These are phyloP conservation scores for Corythornis madagascariensis DNA, from an alignment of 2,113 vertebrate genomes.

Conservation along the genomic window DNA sequence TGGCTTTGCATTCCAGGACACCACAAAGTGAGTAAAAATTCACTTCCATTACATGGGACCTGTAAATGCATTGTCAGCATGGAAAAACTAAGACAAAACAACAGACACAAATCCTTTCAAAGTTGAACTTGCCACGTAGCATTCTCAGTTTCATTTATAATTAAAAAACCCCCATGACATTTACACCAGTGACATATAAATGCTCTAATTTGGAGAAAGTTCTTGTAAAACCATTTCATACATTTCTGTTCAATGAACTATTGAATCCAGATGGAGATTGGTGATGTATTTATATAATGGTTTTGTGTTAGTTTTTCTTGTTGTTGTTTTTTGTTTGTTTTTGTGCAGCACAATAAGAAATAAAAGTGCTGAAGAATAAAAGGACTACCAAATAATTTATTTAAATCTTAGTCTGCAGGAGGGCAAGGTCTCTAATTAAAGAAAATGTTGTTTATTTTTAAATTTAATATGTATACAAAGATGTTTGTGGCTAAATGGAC, in stretches of 20 bases:
- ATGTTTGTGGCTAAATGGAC: not conserved
- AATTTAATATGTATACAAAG: not conserved
- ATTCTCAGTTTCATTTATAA: not conserved
- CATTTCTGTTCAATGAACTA: conserved; percentile 6
- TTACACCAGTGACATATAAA: not conserved
- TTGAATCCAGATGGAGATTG: not conserved
- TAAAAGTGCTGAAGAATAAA: not conserved
- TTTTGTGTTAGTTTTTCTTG: no score
- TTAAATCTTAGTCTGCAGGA: not conserved
- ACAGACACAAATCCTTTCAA: not conserved
- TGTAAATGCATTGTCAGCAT: not conserved
- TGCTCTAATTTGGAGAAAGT: not conserved
- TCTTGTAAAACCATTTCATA: not conserved
- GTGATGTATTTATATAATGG: not conserved
- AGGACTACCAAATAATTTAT: not conserved
- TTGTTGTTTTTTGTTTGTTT: not conserved
- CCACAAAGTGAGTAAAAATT: not conserved
- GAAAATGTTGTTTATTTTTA: not conserved
- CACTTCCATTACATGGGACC: not conserved
- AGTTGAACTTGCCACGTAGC: not conserved
- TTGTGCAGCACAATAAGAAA: not conserved
- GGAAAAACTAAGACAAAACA: not conserved
- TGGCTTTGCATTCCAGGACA: not conserved
- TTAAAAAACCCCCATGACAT: not conserved
- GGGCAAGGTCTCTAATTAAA: not conserved